A percentile compares a stretch with the other conserved stretches of the same genome.
Evolutionary conservation across 2,888 invertebrate species (phyloP).

Genomic region (Agriopis marginaria): DNA sequence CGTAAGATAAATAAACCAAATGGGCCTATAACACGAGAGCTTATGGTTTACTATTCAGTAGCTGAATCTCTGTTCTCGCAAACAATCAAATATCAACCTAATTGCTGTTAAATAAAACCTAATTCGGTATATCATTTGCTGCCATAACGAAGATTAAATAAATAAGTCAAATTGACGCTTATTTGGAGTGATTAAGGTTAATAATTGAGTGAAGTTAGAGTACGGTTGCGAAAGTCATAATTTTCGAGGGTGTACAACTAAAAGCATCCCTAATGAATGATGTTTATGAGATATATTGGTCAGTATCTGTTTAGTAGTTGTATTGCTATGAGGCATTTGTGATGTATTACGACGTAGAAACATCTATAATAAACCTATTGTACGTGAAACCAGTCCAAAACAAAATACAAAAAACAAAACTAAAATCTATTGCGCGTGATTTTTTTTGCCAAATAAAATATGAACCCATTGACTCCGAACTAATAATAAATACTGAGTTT

Average conservation of each 20-base stretch:
- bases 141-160: not conserved
- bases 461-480: too few species aligned
- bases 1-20: conserved; percentile 9
- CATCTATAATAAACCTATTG: too few species aligned
- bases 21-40: conserved; percentile 15
- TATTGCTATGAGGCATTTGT: conserved; percentile 5
- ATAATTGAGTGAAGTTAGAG: conserved; percentile 10
- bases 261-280: conserved; percentile 35
- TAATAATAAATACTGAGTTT: too few species aligned
- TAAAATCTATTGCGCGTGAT: too few species aligned
- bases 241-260: conserved; percentile 30
- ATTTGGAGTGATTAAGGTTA: not conserved
- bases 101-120: conserved; percentile 16
- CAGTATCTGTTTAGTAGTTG: conserved; percentile 25
- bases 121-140: conserved; percentile 6
- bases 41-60: conserved; percentile 14
- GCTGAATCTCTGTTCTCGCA: not conserved
- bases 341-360: not conserved
- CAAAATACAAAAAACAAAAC: too few species aligned
- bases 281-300: conserved; percentile 38
- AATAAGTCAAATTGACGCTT: conserved; percentile 14
- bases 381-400: too few species aligned
- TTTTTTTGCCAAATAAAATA: too few species aligned
- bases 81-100: conserved; percentile 18
- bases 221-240: conserved; percentile 23